Percentiles rank a stretch among this genome's conserved stretches.
Conservation (phyloP, 2,797 vertebrate genomes). For the Notolabrus celidotus region DNA sequence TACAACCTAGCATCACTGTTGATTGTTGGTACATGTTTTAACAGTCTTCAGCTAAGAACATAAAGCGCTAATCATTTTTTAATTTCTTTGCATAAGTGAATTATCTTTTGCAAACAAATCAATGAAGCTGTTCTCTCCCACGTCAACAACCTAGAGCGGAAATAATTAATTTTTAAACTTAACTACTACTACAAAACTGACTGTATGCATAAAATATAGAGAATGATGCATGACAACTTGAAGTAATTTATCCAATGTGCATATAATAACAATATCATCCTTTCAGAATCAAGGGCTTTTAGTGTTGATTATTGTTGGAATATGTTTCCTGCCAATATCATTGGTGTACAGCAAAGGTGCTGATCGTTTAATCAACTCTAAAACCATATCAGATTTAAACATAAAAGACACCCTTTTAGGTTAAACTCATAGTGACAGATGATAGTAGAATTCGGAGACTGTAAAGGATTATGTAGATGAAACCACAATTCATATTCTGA, state of each 20-base stretch:
- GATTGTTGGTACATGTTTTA: not conserved
- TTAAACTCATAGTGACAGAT: not conserved
- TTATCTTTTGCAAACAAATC: not conserved
- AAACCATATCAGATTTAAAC: not conserved
- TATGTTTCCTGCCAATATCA: not conserved
- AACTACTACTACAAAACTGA: too few species aligned
- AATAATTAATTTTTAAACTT: too few species aligned
- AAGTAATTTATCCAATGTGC: too few species aligned
- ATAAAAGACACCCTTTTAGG: constrained; percentile 8
- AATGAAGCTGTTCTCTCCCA: too few species aligned
- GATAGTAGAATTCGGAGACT: not conserved
- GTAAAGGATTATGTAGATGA: not conserved
- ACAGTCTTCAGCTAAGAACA: not conserved
- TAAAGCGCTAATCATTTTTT: not conserved
- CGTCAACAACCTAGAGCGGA: too few species aligned
- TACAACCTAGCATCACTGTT: not conserved
- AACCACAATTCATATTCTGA: too few species aligned
- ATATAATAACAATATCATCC: not conserved
- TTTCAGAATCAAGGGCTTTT: not conserved
- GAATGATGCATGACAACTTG: too few species aligned
- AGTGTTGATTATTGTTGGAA: not conserved
- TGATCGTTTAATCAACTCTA: not conserved
- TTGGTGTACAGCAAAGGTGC: constrained; percentile 7
- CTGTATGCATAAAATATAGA: too few species aligned
- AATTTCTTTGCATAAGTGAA: not conserved